These are phyloP conservation scores for Margaritifera margaritifera DNA, from an alignment of 2,888 invertebrate species.

Conservation along the genomic window DNA sequence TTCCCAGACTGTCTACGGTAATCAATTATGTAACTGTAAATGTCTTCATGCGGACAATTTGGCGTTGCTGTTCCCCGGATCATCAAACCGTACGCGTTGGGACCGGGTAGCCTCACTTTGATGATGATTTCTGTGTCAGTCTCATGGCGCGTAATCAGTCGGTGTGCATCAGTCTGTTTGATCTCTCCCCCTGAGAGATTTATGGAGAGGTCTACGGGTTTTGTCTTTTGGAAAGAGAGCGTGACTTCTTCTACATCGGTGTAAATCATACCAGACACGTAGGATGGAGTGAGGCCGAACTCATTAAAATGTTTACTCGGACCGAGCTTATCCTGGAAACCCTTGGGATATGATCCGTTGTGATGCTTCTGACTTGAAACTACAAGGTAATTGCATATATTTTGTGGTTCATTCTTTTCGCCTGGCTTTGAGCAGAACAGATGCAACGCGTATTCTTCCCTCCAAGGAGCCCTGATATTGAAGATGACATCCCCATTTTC, in stretches of 20 bases:
- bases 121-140: conserved; percentile 31
- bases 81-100: conserved; percentile 38
- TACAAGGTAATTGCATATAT: conserved; percentile 48
- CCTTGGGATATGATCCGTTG: conserved; percentile 41
- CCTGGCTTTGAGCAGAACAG: conserved; percentile 32
- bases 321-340: conserved; percentile 40
- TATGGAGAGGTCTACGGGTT: conserved; percentile 42
- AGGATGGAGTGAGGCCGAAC: conserved; percentile 35
- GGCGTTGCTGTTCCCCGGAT: conserved; percentile 33
- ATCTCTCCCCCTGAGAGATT: conserved; percentile 43
- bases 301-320: conserved; percentile 25
- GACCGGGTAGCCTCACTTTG: conserved; percentile 37
- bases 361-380: conserved; percentile 42
- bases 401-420: conserved; percentile 22
- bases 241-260: conserved; percentile 41
- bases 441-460: conserved; percentile 46
- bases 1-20: conserved; percentile 28
- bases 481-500: conserved; percentile 50
- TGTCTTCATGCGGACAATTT: conserved; percentile 31
- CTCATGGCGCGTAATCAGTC: conserved; percentile 33
- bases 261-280: conserved; percentile 37
- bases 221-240: conserved; percentile 36
- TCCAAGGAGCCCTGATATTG: conserved; percentile 38
- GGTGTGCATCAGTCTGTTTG: conserved; percentile 39
- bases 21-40: conserved; percentile 45